Evolutionary conservation across 2,113 vertebrate species (phyloP), one percentile per base, ranked within the genome.

Genomic region (Amphiprion percula): DNA sequence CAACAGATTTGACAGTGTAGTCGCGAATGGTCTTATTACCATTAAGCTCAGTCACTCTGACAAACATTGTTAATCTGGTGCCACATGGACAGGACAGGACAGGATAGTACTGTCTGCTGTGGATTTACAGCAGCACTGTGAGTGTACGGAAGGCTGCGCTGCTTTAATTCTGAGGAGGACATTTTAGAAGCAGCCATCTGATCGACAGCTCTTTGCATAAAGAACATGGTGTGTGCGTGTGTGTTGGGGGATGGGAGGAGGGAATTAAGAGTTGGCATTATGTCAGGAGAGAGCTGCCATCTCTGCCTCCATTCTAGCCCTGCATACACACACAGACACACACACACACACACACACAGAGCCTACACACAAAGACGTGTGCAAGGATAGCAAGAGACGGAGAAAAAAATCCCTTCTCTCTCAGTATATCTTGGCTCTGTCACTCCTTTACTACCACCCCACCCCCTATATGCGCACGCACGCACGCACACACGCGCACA

Each of bases 181-280:
- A 92, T 94, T 93, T 92, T 91, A 90, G 89, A 74, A 62, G 85
- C 84, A 80, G 88, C 81, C 77, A 77, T 88, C 87, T 90, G 93
- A 94, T 90, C 77, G 90, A 92, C 91, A 85, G 90, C 88, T 83
- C 83, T 73, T 85, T 83, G 87, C 85, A 91, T 93, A 91, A 92
- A 93, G 91, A 90, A 89, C 76, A 86, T 80, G 79, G 79, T 91
- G 87, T 88, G 76, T 71, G 77, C 75, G 72, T 74, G 54, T 72
- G 75, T 64, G 74, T 64, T 74, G 88, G 89, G 90, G 92, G 86
- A 85, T 88, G 92, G 90, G 90, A 83, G 75, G 82, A 87, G 83
- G 83, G 91, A 90, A 91, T 93, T 94, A 92, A 92, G 91, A 87
- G 88, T 91, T 94, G 92, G 91, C 91, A 91, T 93, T 91, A 93